Conservation (phyloP, 2,888 invertebrate genomes). For the Dicycla oo region DNA sequence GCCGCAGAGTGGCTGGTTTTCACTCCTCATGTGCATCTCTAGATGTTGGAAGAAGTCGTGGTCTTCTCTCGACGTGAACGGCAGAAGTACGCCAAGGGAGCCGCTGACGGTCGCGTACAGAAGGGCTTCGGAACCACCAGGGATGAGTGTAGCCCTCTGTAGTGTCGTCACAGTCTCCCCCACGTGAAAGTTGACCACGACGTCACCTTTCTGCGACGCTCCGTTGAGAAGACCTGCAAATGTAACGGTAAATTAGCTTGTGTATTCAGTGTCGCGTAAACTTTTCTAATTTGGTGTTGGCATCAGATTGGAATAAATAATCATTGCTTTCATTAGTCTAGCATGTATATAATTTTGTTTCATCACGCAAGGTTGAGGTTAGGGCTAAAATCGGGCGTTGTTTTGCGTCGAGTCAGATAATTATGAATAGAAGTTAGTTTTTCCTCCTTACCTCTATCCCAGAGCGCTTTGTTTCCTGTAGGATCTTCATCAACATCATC, state of each 20-base stretch:
- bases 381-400: neutral
- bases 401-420: neutral
- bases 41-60: constrained; percentile 99
- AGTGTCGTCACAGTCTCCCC: constrained; percentile 99
- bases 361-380: constrained; percentile 74
- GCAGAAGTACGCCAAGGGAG: constrained; percentile 97
- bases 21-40: constrained; percentile 99
- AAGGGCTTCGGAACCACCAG: constrained; percentile 98
- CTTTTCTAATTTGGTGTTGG: constrained; percentile 1
- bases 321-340: constrained; percentile 90
- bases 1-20: constrained; percentile 98
- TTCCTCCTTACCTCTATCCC: constrained; percentile 93
- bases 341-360: constrained; percentile 88
- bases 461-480: constrained; percentile 99
- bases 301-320: constrained; percentile 79
- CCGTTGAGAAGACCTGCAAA: constrained; percentile 96
- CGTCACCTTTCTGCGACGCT: constrained; percentile 99
- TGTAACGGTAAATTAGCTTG: constrained; percentile 18
- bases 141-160: constrained; percentile 98
- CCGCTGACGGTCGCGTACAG: constrained; percentile 99
- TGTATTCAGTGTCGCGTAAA: neutral
- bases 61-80: constrained; percentile 98
- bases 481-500: constrained; percentile 99
- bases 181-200: constrained; percentile 97
- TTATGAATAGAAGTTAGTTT: neutral